phyloP scores from a whole-genome alignment of 2,797 vertebrate genomes.

The Mycteria americana region DNA sequence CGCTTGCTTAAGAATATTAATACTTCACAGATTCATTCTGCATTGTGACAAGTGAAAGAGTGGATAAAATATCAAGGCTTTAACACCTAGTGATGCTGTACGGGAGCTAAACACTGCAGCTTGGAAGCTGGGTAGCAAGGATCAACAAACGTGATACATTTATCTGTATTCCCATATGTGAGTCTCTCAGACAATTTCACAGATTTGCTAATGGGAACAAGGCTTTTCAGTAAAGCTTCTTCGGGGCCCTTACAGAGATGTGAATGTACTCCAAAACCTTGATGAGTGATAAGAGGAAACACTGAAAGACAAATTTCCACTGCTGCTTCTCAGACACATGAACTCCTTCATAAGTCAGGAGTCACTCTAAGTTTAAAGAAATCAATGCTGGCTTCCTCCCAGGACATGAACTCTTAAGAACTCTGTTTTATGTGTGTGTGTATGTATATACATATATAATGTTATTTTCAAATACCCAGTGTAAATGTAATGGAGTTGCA shows the following conservation, averaged over 20 bases:
- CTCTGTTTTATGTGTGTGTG: background rate
- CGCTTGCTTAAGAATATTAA: background rate
- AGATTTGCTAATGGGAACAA: conserved; percentile 28
- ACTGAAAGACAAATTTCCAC: conserved; percentile 37
- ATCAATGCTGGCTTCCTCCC: background rate
- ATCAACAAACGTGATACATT: background rate
- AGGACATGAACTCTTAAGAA: background rate
- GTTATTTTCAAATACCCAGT: conserved; percentile 12
- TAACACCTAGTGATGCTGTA: background rate
- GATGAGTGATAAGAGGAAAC: conserved; percentile 33
- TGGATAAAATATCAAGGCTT: background rate
- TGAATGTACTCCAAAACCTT: conserved; percentile 33
- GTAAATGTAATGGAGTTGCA: background rate
- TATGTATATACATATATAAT: background rate
- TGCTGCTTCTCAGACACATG: conserved; percentile 31
- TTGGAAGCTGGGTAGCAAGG: background rate
- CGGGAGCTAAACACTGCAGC: background rate
- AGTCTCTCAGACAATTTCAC: conserved; percentile 30
- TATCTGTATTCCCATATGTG: background rate
- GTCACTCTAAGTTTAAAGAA: conserved; percentile 29
- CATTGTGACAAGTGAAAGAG: background rate
- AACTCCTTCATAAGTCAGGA: conserved; percentile 38
- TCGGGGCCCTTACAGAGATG: background rate
- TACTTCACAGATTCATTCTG: background rate
- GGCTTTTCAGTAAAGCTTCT: conserved; percentile 10